These are phyloP conservation scores for Acanthurus lineatus DNA, from an alignment of 2,797 vertebrate species.

Conservation along the genomic window DNA sequence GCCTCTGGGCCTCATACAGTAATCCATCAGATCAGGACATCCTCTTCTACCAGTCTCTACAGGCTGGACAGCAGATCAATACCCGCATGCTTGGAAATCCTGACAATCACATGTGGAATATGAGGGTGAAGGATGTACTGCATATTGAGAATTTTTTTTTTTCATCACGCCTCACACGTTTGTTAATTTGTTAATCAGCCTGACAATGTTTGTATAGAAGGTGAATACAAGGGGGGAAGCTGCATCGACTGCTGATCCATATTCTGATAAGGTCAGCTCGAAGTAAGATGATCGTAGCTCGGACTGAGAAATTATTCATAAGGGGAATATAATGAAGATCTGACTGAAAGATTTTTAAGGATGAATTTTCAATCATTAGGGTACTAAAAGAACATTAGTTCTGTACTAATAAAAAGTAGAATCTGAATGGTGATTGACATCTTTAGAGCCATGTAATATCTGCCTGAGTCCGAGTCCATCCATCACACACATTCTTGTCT, in stretches of 20 bases:
- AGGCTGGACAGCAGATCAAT: constrained; percentile 83
- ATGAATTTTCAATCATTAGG: constrained; percentile 50
- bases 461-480: constrained; percentile 70
- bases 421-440: constrained; percentile 76
- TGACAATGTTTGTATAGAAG: constrained; percentile 15
- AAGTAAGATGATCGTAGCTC: constrained; percentile 49
- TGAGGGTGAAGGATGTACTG: constrained; percentile 41
- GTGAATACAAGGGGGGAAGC: constrained; percentile 35
- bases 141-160: constrained; percentile 56
- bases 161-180: constrained; percentile 16
- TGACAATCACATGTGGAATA: constrained; percentile 80
- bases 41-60: constrained; percentile 79
- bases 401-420: constrained; percentile 55
- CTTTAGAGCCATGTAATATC: constrained; percentile 70
- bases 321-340: constrained; percentile 49
- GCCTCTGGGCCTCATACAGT: constrained; percentile 85
- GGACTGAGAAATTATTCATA: constrained; percentile 59
- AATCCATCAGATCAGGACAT: constrained; percentile 89
- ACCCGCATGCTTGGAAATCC: constrained; percentile 68
- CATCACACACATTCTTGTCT: constrained; percentile 74
- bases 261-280: constrained; percentile 65
- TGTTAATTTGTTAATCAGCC: constrained; percentile 61
- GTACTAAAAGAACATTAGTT: constrained; percentile 42
- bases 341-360: constrained; percentile 45
- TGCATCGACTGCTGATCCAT: constrained; percentile 63